Evolutionary conservation across 1,140 invertebrate genomes (phyloP), one percentile per base, ranked within the genome.

Genomic region (Drosophila quadrilineata): DNA sequence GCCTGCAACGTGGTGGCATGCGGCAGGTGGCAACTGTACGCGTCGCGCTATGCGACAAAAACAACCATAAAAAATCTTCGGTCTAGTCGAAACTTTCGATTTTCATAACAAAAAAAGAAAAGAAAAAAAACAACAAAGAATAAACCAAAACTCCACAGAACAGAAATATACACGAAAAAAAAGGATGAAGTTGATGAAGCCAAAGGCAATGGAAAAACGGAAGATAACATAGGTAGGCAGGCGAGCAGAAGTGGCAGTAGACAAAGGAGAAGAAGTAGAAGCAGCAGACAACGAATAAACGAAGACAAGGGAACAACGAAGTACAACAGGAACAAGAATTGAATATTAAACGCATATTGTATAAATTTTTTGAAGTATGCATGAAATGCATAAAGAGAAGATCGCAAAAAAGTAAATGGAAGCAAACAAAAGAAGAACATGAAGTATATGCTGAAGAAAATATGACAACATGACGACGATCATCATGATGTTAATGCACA

Each of bases 291-390:
- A n/a, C 4, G 4, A 6, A 10, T 5, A 24, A 9, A 41, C n/a
- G 21, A 3, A 26, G 40, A 17, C 28, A 36, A 40, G 35, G 29
- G n/a, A n/a, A n/a, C n/a, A n/a, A n/a, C n/a, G n/a, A n/a, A n/a
- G n/a, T n/a, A 38, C 33, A 59, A 53, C 48, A 62, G 57, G 60
- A 57, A 72, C 69, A 72, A 72, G 72, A 82, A 80, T 82, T 74
- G 68, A 82, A 82, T 82, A 82, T 82, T 82, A 82, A 82, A 82
- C 76, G 71, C 76, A 82, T 82, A 82, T 72, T 74, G 69, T 68
- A 72, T 64, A 72, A 35, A 69, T 58, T 54, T 73, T 72, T 60
- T 56, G 31, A 59, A 68, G 50, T 68, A 62, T 71, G 71, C 77
- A 75, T 63, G 62, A 71, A 84, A 84, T 85, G 77, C 77, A 84